These are phyloP conservation scores for Ophion costatus DNA, from an alignment of 2,888 invertebrate genomes.

Conservation along the genomic window DNA sequence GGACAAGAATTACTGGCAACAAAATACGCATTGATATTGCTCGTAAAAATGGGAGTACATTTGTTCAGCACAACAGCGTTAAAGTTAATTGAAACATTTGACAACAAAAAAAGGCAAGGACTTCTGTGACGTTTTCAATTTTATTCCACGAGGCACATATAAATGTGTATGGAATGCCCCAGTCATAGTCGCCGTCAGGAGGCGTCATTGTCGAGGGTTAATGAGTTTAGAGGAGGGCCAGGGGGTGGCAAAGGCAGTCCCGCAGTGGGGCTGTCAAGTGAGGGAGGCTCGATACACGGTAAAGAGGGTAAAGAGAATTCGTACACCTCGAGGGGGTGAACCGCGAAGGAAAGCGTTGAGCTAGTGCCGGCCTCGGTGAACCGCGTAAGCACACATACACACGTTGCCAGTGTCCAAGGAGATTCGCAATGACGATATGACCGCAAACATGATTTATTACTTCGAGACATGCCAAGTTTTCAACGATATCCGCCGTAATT, in stretches of 20 bases:
- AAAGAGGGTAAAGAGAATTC: neutral
- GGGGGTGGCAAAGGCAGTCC: neutral
- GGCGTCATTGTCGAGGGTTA: neutral
- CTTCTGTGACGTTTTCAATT: neutral
- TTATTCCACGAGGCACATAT: neutral
- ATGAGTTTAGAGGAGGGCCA: neutral
- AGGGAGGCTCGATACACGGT: no score
- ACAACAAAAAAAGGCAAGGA: neutral
- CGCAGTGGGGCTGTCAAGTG: no score
- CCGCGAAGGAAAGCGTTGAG: neutral
- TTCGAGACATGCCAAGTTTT: slow-evolving; percentile 74
- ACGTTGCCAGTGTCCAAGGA: slow-evolving; percentile 75
- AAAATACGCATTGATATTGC: no score
- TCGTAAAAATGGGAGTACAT: neutral
- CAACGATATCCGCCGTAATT: neutral
- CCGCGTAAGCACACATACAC: slow-evolving; percentile 71
- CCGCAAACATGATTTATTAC: slow-evolving; percentile 78
- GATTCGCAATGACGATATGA: slow-evolving; percentile 73
- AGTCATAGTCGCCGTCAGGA: neutral
- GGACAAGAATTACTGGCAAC: no score
- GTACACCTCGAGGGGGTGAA: neutral
- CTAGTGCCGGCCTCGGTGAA: slow-evolving; percentile 47
- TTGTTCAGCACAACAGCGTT: neutral
- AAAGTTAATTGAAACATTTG: neutral
- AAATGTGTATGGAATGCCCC: neutral